Percentiles rank a stretch among this genome's conserved stretches.
Evolutionary conservation across 2,797 vertebrate species (phyloP).

Genomic region (Micropoecilia bifurca): DNA sequence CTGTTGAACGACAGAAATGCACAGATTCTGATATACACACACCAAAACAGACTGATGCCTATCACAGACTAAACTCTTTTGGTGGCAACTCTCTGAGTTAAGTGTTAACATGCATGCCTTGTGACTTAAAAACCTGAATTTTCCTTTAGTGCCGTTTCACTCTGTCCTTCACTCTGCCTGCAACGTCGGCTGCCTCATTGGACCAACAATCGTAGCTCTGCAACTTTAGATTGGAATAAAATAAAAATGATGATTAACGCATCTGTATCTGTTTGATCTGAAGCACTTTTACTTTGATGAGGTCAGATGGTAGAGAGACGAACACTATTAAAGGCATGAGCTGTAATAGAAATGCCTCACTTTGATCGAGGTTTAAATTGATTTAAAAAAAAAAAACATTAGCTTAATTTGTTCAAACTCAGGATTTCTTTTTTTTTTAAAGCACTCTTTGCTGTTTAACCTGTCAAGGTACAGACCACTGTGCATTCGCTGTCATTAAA

Average conservation of each 20-base stretch:
- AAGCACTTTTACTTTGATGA: constrained; percentile 12
- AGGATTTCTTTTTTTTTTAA: constrained; percentile 34
- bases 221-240: constrained; percentile 12
- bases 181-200: constrained; percentile 40
- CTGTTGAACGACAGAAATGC: constrained; percentile 47
- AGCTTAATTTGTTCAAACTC: constrained; percentile 49
- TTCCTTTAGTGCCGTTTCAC: constrained; percentile 81
- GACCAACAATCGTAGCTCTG: constrained; percentile 50
- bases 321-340: constrained; percentile 40
- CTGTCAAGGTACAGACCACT: constrained; percentile 48
- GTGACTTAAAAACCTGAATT: constrained; percentile 79
- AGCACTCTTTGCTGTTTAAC: constrained; percentile 25
- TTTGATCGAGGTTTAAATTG: constrained; percentile 23
- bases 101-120: constrained; percentile 86
- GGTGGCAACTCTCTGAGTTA: constrained; percentile 68
- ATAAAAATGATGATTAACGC: constrained; percentile 13
- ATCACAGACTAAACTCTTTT: constrained; percentile 46
- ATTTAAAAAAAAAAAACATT: constrained; percentile 2
- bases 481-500: constrained; percentile 28
- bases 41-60: constrained; percentile 50
- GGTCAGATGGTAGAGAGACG: constrained; percentile 25
- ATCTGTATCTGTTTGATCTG: not conserved
- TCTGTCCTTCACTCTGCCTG: constrained; percentile 82
- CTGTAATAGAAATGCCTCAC: constrained; percentile 13
- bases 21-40: constrained; percentile 37